A percentile compares a stretch with the other conserved stretches of the same genome.
Evolutionary conservation across 1,140 invertebrate genomes (phyloP).

Genomic region (Pogonus chalceus): DNA sequence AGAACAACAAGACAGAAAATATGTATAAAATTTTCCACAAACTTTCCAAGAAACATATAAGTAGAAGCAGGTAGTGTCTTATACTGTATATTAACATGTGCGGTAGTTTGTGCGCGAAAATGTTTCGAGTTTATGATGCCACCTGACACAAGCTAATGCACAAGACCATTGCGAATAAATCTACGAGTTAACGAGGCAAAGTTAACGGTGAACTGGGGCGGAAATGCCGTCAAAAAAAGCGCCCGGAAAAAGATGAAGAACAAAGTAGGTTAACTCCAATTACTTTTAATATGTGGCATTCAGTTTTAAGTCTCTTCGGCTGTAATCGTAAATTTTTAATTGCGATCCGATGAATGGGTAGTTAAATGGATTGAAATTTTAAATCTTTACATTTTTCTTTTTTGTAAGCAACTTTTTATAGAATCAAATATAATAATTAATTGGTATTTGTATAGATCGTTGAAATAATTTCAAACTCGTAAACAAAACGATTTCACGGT

Average conservation of each 20-base stretch:
- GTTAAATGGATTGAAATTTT: too few species aligned
- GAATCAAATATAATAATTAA: too few species aligned
- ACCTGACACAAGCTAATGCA: constrained; percentile 5
- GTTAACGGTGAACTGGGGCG: neutral
- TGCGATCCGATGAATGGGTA: too few species aligned
- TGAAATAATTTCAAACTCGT: too few species aligned
- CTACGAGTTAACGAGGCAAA: constrained; percentile 1
- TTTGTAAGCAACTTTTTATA: too few species aligned
- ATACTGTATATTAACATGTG: neutral
- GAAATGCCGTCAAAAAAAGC: neutral
- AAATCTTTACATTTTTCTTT: too few species aligned
- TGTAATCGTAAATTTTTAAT: neutral
- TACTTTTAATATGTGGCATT: neutral
- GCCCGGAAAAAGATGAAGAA: neutral
- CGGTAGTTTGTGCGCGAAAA: neutral
- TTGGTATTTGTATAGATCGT: too few species aligned
- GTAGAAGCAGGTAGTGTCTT: too few species aligned
- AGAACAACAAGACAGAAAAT: too few species aligned
- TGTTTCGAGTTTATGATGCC: constrained; percentile 1
- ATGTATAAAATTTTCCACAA: too few species aligned
- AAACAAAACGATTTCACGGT: too few species aligned
- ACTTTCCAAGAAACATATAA: too few species aligned
- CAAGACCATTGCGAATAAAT: constrained; percentile 4
- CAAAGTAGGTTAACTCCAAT: neutral
- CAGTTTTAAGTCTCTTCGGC: neutral